Evolutionary conservation across 2,797 vertebrate species (phyloP), one percentile per base, ranked within the genome.

Genomic region (Galago senegalensis): DNA sequence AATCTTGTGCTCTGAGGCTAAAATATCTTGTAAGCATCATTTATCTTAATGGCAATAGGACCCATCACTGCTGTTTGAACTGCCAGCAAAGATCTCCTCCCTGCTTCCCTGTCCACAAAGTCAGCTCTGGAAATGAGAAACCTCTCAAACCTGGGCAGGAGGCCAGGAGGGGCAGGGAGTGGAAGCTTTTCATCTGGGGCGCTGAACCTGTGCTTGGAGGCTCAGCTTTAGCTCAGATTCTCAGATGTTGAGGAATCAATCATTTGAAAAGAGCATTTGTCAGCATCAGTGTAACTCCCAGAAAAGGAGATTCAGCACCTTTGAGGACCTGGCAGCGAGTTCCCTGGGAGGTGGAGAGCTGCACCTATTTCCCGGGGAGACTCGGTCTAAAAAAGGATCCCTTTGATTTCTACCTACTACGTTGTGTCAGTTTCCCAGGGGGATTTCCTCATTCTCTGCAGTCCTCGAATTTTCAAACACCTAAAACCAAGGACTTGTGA

Each of bases 221-320:
- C 58, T 67, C 46, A 3, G 69, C 6, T 61, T 56, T 43, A 25
- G 70, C 85, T 63, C n/a, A 1, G 23, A 34, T 43, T 40, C 20
- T 67, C 88, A 43, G 65, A 11, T 31, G 82, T 23, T 20, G 31
- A 73, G 73, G 75, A 95, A 81, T 79, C 89, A 56, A 53, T 92
- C 91, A 70, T 76, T 37, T 70, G 93, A 56, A 82, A 90, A 80
- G 91, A 63, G 49, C 56, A 0, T 69, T 61, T 95, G 29, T 93
- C 73, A 73, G 69, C 85, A 20, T 20, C 25, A 1, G 58, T 13
- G 70, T 8, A 49, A 37, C 75, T 77, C 34, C 23, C 0, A 0
- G 93, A 70, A 43, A 43, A n/a, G 53, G 67, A 81, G 63, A 31
- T 7, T 17, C 31, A 2, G 77, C 25, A 2, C 29, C 93, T 73